Base-by-base conservation (phyloP, 2,888 invertebrate genomes). In the Bombyx huttoni region DNA sequence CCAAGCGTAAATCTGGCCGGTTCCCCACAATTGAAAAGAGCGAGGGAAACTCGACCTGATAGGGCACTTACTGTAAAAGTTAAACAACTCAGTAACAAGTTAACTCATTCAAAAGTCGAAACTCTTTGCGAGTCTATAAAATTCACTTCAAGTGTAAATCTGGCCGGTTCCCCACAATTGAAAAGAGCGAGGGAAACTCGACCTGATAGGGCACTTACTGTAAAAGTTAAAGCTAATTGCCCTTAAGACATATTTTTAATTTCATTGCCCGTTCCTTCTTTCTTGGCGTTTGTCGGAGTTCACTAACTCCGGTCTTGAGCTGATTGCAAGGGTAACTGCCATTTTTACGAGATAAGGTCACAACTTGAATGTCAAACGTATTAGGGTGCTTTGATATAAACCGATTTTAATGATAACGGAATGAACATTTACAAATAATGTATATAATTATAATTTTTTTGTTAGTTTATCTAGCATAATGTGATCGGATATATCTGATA, bases 241-340 rank as follows among this genome's bases (percentile, higher is more conserved):
- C 89, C 89, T 88, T 87, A 89, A 89, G 89, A 89, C 89, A 89
- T 89, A 89, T 89, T 89, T 89, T 89, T 89, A 89, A 89, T 89
- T 89, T 89, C 89, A 89, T 89, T 89, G 88, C 83, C 78, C 81
- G 78, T 81, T 84, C 78, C 76, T 86, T 76, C 80, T 83, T 81
- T 83, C 79, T 80, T 79, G 81, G 81, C 78, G 73, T 81, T 83
- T 78, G 78, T 67, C 66, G 74, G 81, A 84, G 81, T 82, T 82
- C 75, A 81, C 74, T 75, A 80, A 81, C 73, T 77, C 71, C 60
- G 69, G 74, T 71, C 67, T 65, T 70, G 66, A 56, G 63, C 64
- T 65, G 67, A 70, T 68, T 71, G 78, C 75, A 78, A 79, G 84
- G 84, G 85, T 83, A 84, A 85, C 85, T 85, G 85, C 83, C 73